Conservation (phyloP, 2,797 vertebrate genomes). For the Tarsius wallacei region DNA sequence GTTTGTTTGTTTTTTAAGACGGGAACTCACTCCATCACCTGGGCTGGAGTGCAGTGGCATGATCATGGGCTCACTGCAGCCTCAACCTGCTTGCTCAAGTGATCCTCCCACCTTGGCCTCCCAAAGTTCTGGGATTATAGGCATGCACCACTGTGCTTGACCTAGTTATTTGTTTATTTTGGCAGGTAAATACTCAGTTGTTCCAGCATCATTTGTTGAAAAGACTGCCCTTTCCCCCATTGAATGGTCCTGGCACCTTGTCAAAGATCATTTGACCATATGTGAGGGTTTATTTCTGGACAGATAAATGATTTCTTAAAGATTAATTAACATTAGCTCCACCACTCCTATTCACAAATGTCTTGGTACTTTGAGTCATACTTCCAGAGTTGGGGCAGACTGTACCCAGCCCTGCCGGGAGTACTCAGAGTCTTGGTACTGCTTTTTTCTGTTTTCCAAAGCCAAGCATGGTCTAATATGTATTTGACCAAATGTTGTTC, state of each 20-base stretch:
- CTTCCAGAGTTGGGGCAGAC: fast-evolving
- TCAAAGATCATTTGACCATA: not conserved
- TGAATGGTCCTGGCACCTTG: not conserved
- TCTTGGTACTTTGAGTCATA: not conserved
- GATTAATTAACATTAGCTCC: not conserved
- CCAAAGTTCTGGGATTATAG: too few relatives aligned
- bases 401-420: not conserved
- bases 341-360: fast-evolving
- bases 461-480: not conserved
- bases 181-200: too few relatives aligned
- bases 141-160: too few relatives aligned
- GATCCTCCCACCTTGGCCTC: too few relatives aligned
- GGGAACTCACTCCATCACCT: too few relatives aligned
- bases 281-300: not conserved
- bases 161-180: too few relatives aligned
- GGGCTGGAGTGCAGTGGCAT: too few relatives aligned
- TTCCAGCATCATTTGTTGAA: not conserved
- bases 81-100: too few relatives aligned
- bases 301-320: not conserved
- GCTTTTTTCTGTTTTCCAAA: not conserved
- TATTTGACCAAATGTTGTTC: not conserved
- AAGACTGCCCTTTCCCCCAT: not conserved
- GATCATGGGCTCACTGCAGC: too few relatives aligned
- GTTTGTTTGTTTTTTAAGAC: too few relatives aligned
- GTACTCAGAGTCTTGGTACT: not conserved